Evolutionary conservation across 1,140 invertebrate genomes (phyloP), one percentile per base, ranked within the genome.

Genomic region (Drosophila athabasca): DNA sequence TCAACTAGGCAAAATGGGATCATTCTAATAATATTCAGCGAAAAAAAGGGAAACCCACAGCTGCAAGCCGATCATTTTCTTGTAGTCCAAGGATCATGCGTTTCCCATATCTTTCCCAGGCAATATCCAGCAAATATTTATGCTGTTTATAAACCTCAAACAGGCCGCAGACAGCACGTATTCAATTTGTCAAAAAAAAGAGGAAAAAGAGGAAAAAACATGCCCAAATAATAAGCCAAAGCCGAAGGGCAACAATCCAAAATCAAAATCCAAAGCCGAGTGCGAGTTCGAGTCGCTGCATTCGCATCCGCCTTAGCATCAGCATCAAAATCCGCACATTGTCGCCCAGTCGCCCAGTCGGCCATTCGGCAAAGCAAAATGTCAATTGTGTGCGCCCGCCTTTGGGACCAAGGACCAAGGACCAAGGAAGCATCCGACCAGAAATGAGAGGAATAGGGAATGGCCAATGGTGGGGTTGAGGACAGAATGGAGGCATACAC

Each of bases 341-440:
- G 82, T 87, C 82, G 65, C 83, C 51, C 67, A 50, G 71, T 5
- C n/a, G n/a, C n/a, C n/a, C n/a, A n/a, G 82, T 87, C 82, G 65
- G 78, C 51, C 67, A 50, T 70, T 5, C 44, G 46, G 69, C 66
- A 76, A 45, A 62, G 76, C 59, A 68, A 82, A 85, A 85, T 78
- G 83, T 72, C 82, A 85, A 88, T 85, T 87, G 82, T 85, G 58
- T 58, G 66, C 54, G 35, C 39, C 48, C 26, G 74, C 77, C 71
- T 62, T 49, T 62, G 64, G 77, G 64, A 44, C 22, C 41, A 49
- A 60, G 74, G 45, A 54, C 41, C 24, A 8, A 9, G 24, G 24
- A 39, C 26, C 11, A 17, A 62, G 76, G 49, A 75, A 54, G 13
- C 15, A 17, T 13, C 62, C 58, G 17, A 62, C 29, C 31, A 5